These are phyloP conservation scores for Macrostomum lignano DNA, from an alignment of 1,140 invertebrate species.

Conservation along the genomic window DNA sequence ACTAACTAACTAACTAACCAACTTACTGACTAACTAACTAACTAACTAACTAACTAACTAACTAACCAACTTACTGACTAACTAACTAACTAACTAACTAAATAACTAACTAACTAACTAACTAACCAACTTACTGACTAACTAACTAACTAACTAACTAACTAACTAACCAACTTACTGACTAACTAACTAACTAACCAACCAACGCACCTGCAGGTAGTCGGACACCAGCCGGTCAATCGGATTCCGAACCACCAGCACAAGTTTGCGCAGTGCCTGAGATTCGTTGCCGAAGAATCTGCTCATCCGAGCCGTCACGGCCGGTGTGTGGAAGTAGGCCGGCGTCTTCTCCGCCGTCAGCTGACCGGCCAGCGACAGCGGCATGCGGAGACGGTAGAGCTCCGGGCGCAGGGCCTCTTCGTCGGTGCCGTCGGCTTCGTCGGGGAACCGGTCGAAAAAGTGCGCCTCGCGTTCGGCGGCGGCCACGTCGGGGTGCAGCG, in stretches of 20 bases:
- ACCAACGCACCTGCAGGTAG: slow-evolving; percentile 46
- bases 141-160: too few relatives aligned
- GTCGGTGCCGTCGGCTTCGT: slow-evolving; percentile 2
- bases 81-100: too few relatives aligned
- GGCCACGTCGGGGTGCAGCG: slow-evolving; percentile 23
- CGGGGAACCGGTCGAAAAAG: slow-evolving; percentile 6
- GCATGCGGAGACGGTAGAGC: slow-evolving; percentile 12
- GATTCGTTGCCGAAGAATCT: background rate
- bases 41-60: too few relatives aligned
- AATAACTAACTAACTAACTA: too few relatives aligned
- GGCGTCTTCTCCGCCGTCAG: slow-evolving; percentile 32
- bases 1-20: too few relatives aligned
- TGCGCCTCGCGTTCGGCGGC: slow-evolving; percentile 13
- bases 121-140: too few relatives aligned
- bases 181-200: too few relatives aligned
- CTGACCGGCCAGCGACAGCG: too few relatives aligned
- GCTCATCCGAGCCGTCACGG: background rate
- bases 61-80: too few relatives aligned
- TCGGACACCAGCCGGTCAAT: slow-evolving; percentile 64
- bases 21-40: too few relatives aligned
- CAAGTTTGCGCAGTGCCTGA: slow-evolving; percentile 35
- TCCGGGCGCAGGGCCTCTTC: background rate
- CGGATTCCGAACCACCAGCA: slow-evolving; percentile 63
- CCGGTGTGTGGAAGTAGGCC: slow-evolving; percentile 27
- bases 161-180: too few relatives aligned